A percentile compares a stretch with the other conserved stretches of the same genome.
phyloP scores from a whole-genome alignment of 1,140 invertebrate genomes.

The Berghia stephanieae region DNA sequence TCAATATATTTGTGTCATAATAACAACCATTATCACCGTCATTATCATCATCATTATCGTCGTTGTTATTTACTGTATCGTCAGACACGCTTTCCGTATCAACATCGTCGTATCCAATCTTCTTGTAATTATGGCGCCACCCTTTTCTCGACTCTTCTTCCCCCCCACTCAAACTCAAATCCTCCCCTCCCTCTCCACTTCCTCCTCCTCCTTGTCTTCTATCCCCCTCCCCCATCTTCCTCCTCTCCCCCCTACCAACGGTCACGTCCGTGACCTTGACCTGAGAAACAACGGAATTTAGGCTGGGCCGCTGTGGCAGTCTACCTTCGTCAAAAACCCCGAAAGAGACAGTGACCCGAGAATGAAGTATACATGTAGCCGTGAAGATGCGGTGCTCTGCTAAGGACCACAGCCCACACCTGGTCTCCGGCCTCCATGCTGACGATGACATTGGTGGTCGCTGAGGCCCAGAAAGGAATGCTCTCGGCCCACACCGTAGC shows the following conservation, averaged over 20 bases:
- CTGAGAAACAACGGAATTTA: neutral
- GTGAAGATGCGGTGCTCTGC: slow-evolving; percentile 57
- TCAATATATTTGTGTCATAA: too few relatives aligned
- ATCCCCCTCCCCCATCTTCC: neutral
- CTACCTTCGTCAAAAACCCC: slow-evolving; percentile 38
- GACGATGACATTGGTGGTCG: slow-evolving; percentile 61
- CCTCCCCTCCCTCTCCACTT: neutral
- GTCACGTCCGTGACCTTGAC: neutral
- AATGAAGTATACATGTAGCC: slow-evolving; percentile 67
- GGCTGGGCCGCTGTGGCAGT: neutral
- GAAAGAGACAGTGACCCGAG: slow-evolving; percentile 61
- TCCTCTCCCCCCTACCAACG: neutral
- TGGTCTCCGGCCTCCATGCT: slow-evolving; percentile 57
- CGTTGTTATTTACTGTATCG: neutral
- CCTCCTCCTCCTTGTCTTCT: neutral
- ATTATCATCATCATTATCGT: neutral
- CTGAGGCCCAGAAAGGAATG: slow-evolving; percentile 62
- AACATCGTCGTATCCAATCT: neutral
- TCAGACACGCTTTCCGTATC: slow-evolving; percentile 5
- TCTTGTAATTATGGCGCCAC: too few relatives aligned
- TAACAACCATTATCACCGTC: neutral
- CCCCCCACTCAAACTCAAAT: neutral
- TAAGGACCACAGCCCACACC: slow-evolving; percentile 59
- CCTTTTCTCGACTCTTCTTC: neutral
- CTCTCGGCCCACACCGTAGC: slow-evolving; percentile 66